Evolutionary conservation across 2,113 vertebrate genomes (phyloP).

Genomic region (Gymnocephalus cernua): DNA sequence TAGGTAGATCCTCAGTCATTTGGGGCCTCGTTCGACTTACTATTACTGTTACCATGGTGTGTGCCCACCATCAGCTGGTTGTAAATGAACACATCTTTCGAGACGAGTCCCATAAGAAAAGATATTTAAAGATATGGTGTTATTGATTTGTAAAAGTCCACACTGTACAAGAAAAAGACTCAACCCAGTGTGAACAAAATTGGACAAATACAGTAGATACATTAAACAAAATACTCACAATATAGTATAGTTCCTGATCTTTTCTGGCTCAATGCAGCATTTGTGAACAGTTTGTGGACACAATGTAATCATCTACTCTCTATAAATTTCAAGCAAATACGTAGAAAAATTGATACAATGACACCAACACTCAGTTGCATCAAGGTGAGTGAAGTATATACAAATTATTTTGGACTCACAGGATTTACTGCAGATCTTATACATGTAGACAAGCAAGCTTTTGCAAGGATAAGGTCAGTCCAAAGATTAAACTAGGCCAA

Average conservation of each 20-base stretch:
- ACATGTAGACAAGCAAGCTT: slow-evolving; percentile 17
- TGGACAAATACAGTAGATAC: not conserved
- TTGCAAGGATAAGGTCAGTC: slow-evolving; percentile 31
- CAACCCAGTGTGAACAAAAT: not conserved
- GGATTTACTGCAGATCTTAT: slow-evolving; percentile 8
- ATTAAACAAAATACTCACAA: not conserved
- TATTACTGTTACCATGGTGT: slow-evolving; percentile 22
- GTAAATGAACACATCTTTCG: slow-evolving; percentile 38
- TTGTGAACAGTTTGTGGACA: not conserved
- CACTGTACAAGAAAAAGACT: not conserved
- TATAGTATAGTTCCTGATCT: slow-evolving; percentile 8
- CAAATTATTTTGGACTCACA: slow-evolving; percentile 6
- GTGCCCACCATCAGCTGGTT: slow-evolving; percentile 16
- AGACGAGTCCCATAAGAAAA: slow-evolving; percentile 5
- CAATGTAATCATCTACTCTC: not conserved
- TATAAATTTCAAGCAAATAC: slow-evolving; percentile 18
- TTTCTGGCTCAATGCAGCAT: not conserved
- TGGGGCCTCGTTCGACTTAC: slow-evolving; percentile 32
- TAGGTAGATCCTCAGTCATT: slow-evolving; percentile 45
- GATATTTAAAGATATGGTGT: slow-evolving; percentile 11
- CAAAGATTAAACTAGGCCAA: slow-evolving; percentile 42
- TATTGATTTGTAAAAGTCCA: slow-evolving; percentile 16
- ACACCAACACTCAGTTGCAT: not conserved
- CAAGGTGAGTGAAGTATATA: slow-evolving; percentile 3
- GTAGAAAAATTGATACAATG: not conserved